Evolutionary conservation across 2,888 invertebrate species (phyloP).

Genomic region (Loripinus fragilis): DNA sequence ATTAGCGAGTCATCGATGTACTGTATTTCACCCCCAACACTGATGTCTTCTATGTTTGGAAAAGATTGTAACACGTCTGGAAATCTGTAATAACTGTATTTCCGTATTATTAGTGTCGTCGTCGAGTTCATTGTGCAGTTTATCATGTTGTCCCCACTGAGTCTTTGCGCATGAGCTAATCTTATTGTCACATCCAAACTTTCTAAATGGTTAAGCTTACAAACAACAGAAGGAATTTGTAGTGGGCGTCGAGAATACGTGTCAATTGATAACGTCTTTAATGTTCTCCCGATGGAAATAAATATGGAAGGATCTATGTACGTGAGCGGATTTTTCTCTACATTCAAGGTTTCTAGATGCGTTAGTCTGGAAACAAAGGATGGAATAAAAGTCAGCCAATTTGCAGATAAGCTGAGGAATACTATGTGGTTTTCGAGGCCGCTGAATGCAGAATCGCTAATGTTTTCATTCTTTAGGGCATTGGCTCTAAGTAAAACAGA

Average conservation of each 20-base stretch:
- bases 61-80: not conserved
- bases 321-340: not conserved
- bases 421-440: not conserved
- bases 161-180: too few relatives aligned
- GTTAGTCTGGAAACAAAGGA: not conserved
- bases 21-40: not conserved
- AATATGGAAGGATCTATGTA: not conserved
- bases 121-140: not conserved
- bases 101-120: not conserved
- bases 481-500: not conserved
- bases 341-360: not conserved
- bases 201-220: too few relatives aligned
- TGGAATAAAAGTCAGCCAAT: not conserved
- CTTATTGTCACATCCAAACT: too few relatives aligned
- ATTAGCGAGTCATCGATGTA: not conserved
- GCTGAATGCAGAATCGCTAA: not conserved
- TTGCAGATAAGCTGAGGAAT: not conserved
- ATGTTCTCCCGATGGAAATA: too few relatives aligned
- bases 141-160: not conserved
- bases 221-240: too few relatives aligned
- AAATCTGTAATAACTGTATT: not conserved
- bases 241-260: too few relatives aligned
- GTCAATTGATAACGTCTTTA: too few relatives aligned
- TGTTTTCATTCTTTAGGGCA: not conserved
- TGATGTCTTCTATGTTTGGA: not conserved